Percentiles rank a stretch among this genome's conserved stretches.
These are phyloP conservation scores for Tenthredo distinguenda DNA, from an alignment of 2,888 invertebrate species.

Conservation along the genomic window DNA sequence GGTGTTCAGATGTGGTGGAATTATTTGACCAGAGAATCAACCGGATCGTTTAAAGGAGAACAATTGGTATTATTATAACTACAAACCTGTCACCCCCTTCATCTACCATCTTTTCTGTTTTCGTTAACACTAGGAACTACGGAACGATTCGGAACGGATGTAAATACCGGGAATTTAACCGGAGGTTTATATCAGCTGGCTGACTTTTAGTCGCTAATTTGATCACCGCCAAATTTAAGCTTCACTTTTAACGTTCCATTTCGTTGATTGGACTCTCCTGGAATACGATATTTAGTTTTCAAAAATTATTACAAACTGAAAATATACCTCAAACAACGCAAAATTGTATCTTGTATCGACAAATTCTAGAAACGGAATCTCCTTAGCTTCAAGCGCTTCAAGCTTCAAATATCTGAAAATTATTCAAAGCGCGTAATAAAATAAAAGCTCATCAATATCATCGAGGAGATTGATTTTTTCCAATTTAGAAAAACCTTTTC, in stretches of 20 bases:
- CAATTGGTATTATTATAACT: constrained; percentile 48
- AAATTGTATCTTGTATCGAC: no score
- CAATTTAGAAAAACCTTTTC: neutral
- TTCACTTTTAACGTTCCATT: neutral
- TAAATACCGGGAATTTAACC: constrained; percentile 64
- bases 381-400: no score
- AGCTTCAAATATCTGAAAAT: neutral
- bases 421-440: neutral
- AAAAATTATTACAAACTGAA: neutral
- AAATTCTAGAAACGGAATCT: no score
- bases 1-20: neutral
- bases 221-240: constrained; percentile 17
- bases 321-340: neutral
- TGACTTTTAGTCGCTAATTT: constrained; percentile 6
- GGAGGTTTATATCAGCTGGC: constrained; percentile 71
- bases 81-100: constrained; percentile 77
- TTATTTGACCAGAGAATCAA: neutral
- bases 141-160: constrained; percentile 62
- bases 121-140: constrained; percentile 63
- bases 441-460: neutral
- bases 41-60: neutral
- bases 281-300: neutral
- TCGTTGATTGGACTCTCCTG: neutral
- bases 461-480: neutral
- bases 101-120: constrained; percentile 73